Conservation (phyloP, 2,888 invertebrate genomes). For the Tetanocera ferruginea region DNA sequence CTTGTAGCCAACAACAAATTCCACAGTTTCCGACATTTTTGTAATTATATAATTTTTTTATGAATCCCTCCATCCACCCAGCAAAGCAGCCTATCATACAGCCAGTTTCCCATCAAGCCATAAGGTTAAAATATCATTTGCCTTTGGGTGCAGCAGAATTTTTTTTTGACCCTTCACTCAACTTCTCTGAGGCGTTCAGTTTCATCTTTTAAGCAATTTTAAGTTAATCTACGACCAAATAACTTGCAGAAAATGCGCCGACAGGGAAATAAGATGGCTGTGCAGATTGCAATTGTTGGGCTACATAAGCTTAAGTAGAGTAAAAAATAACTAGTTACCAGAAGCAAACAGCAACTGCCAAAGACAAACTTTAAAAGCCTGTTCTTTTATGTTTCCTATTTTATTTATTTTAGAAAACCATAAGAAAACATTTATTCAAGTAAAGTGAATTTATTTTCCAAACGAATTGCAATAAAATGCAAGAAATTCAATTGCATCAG, state of each 20-base stretch:
- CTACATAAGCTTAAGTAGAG: neutral
- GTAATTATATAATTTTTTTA: too few species aligned
- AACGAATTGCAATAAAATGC: conserved; percentile 39
- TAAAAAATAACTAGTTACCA: neutral
- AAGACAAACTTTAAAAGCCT: neutral
- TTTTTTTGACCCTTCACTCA: too few species aligned
- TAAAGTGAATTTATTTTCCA: conserved; percentile 38
- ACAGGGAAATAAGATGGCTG: neutral
- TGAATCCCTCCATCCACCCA: neutral
- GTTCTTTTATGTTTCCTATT: neutral
- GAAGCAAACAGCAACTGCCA: neutral
- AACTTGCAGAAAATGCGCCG: too few species aligned
- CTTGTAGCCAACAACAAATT: too few species aligned
- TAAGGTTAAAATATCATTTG: neutral
- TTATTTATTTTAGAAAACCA: too few species aligned
- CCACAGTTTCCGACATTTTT: too few species aligned
- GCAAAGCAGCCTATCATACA: neutral
- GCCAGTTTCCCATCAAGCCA: neutral
- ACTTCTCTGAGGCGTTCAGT: too few species aligned
- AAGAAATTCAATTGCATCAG: conserved; percentile 30
- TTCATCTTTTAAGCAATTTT: neutral
- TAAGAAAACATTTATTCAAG: conserved; percentile 35
- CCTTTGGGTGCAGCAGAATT: neutral
- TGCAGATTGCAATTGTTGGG: neutral
- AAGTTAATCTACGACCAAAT: neutral